A percentile compares a stretch with the other conserved stretches of the same genome.
phyloP scores from a whole-genome alignment of 2,888 invertebrate genomes.

The Tetragnatha montana region DNA sequence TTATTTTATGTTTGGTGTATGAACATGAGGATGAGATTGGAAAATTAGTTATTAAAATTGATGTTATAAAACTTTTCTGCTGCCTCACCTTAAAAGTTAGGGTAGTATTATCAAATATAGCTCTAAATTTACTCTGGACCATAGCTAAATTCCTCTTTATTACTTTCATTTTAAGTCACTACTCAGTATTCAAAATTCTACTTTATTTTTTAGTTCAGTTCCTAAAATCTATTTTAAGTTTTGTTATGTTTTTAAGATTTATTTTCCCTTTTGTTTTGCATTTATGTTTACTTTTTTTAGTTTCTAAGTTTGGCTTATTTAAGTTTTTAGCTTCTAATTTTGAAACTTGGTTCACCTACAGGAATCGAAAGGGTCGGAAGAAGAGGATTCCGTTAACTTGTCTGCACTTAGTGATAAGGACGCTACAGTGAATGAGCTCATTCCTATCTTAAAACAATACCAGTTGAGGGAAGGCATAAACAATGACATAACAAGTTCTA shows the following conservation, averaged over 20 bases:
- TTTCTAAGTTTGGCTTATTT: not conserved
- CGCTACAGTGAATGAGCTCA: slow-evolving; percentile 19
- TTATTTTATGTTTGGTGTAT: no score
- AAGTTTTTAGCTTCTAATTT: slow-evolving; percentile 17
- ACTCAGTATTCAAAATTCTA: no score
- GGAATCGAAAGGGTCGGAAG: slow-evolving; percentile 41
- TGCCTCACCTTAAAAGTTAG: no score
- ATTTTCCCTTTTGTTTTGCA: not conserved
- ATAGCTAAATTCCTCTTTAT: no score
- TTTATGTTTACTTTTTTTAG: not conserved
- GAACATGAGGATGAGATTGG: no score
- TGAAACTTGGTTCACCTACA: slow-evolving; percentile 59
- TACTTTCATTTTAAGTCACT: no score
- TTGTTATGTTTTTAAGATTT: not conserved
- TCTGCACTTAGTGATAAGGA: slow-evolving; percentile 25
- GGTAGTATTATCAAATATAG: no score
- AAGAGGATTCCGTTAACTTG: slow-evolving; percentile 36
- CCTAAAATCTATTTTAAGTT: no score
- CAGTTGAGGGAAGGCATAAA: slow-evolving; percentile 10
- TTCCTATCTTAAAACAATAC: not conserved
- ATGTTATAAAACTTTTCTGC: no score
- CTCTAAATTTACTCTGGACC: no score
- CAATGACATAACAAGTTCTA: not conserved
- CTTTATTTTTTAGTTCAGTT: no score
- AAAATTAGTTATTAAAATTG: no score